Evolutionary conservation across 2,797 vertebrate genomes (phyloP).

Genomic region (Syndactyla subalaris): DNA sequence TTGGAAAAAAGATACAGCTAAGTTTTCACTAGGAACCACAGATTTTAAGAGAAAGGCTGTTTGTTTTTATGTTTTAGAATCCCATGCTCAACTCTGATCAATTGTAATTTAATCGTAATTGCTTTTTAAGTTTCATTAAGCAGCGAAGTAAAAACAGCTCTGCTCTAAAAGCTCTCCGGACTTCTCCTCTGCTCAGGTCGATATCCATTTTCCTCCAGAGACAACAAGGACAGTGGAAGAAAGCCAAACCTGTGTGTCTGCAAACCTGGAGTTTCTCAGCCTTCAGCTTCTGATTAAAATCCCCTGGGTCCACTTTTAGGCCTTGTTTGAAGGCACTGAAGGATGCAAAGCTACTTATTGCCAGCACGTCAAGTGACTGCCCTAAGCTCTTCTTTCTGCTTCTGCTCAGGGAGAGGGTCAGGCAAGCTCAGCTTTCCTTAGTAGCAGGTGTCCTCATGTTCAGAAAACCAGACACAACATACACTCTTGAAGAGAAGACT

Average conservation of each 20-base stretch:
- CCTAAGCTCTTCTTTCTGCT: not conserved
- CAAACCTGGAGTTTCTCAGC: not conserved
- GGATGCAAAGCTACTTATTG: not conserved
- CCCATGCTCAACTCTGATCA: not conserved
- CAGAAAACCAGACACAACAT: not conserved
- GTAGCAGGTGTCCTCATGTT: not conserved
- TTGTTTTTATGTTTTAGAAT: not conserved
- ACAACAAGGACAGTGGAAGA: not conserved
- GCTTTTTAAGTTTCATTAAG: not conserved
- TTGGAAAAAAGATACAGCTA: not conserved
- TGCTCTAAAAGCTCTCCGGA: not conserved
- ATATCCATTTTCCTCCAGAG: not conserved
- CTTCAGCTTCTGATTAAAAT: not conserved
- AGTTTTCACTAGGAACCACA: not conserved
- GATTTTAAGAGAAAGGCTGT: not conserved
- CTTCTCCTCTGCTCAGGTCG: not conserved
- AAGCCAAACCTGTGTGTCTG: not conserved
- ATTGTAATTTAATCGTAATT: slow-evolving; percentile 23
- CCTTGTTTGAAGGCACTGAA: not conserved
- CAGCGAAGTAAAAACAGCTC: not conserved
- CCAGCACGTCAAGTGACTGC: not conserved
- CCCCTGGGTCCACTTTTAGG: not conserved
- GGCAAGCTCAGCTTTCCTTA: not conserved
- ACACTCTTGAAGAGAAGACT: not conserved
- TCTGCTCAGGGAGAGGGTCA: not conserved